Evolutionary conservation across 1,140 invertebrate genomes (phyloP).

Genomic region (Listronotus bonariensis): DNA sequence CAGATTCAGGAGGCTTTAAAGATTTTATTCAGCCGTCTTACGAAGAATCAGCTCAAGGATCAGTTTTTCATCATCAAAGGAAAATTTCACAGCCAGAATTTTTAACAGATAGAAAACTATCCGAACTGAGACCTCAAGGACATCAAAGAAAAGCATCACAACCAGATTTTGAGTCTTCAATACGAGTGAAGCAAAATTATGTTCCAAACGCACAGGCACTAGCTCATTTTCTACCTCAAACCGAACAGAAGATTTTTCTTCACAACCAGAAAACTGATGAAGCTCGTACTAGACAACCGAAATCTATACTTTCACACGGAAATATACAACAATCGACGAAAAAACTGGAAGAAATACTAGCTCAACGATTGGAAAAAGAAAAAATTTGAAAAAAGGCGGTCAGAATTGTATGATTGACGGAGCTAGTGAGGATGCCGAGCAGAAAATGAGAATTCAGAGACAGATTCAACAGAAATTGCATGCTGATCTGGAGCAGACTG

Average conservation of each 20-base stretch:
- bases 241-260: constrained; percentile 46
- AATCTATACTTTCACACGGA: constrained; percentile 48
- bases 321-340: constrained; percentile 54
- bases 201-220: constrained; percentile 50
- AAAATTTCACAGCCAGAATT: constrained; percentile 52
- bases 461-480: constrained; percentile 56
- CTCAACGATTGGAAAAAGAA: constrained; percentile 52
- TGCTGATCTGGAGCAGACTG: constrained; percentile 55
- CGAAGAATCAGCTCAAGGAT: constrained; percentile 4
- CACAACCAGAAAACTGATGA: constrained; percentile 45
- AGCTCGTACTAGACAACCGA: constrained; percentile 35
- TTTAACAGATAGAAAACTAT: constrained; percentile 38
- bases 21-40: constrained; percentile 48
- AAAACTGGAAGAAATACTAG: constrained; percentile 53
- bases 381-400: constrained; percentile 42
- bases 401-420: constrained; percentile 40
- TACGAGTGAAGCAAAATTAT: constrained; percentile 39
- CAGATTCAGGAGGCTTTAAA: constrained; percentile 55
- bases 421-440: constrained; percentile 46
- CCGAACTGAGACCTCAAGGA: constrained; percentile 37
- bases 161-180: constrained; percentile 42
- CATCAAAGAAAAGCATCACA: constrained; percentile 50
- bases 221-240: constrained; percentile 50
- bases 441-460: constrained; percentile 53
- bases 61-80: constrained; percentile 42